These are phyloP conservation scores for Sceloporus undulatus DNA, from an alignment of 2,113 vertebrate species.

Conservation along the genomic window DNA sequence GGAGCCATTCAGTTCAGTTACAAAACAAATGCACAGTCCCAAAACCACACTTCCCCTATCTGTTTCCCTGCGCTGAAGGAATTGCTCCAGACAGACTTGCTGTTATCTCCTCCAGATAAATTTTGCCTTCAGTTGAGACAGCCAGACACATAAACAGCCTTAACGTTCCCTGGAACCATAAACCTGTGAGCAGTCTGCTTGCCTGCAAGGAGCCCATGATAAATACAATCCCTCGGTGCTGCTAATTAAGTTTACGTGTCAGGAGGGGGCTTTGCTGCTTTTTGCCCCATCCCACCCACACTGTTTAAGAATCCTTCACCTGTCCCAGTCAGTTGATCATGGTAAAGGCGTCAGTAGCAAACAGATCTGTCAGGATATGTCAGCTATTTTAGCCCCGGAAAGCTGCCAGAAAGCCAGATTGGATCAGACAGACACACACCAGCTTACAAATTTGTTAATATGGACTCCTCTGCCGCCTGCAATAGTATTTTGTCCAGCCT, in stretches of 20 bases:
- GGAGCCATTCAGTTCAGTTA: not conserved
- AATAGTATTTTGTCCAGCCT: constrained; percentile 22
- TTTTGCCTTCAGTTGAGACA: constrained; percentile 21
- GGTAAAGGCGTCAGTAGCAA: not conserved
- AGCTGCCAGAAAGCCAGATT: rapidly evolving
- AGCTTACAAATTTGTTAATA: not conserved
- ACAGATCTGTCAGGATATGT: constrained; percentile 6
- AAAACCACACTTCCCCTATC: not conserved
- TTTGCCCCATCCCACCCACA: constrained; percentile 39
- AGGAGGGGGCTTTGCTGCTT: constrained; percentile 35
- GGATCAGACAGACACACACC: not conserved
- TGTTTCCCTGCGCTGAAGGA: not conserved
- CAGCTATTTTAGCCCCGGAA: constrained; percentile 43
- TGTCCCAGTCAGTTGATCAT: constrained; percentile 9
- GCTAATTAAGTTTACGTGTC: constrained; percentile 63
- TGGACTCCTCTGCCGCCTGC: constrained; percentile 29
- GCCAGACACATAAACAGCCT: constrained; percentile 47
- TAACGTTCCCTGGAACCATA: constrained; percentile 39
- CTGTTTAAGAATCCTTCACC: constrained; percentile 27
- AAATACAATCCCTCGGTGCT: constrained; percentile 55
- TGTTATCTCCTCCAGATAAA: constrained; percentile 37
- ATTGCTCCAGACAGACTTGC: constrained; percentile 7
- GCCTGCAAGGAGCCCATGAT: constrained; percentile 27
- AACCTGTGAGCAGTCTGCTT: constrained; percentile 20
- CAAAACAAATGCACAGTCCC: not conserved